A percentile compares a stretch with the other conserved stretches of the same genome.
Conservation (phyloP, 2,797 vertebrate species). For the Morelia viridis region DNA sequence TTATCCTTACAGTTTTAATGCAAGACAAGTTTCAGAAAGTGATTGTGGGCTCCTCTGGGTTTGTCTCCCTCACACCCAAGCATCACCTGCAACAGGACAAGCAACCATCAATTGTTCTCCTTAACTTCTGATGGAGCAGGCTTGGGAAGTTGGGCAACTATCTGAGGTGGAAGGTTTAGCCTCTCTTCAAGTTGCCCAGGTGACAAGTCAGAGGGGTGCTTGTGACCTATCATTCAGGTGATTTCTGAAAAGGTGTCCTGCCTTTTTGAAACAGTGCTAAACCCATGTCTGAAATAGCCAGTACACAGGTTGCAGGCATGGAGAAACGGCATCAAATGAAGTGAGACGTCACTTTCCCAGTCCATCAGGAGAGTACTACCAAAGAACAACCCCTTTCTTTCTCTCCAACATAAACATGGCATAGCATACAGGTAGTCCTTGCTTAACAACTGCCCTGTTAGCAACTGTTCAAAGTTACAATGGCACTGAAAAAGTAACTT, state of each 20-base stretch:
- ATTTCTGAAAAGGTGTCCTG: background rate
- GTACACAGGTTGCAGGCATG: background rate
- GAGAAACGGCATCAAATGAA: background rate
- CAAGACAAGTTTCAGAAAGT: background rate
- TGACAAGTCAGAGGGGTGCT: background rate
- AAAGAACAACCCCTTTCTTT: background rate
- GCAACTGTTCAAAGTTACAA: background rate
- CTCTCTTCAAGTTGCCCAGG: background rate
- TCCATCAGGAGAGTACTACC: background rate
- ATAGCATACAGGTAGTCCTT: background rate
- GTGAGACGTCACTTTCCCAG: background rate
- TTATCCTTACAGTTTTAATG: background rate
- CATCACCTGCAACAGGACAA: background rate
- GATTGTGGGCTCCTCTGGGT: background rate
- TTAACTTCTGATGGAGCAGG: background rate
- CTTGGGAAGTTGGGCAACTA: background rate
- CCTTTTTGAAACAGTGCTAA: background rate
- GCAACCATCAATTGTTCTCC: background rate
- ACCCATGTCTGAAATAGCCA: background rate
- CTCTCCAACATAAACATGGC: background rate
- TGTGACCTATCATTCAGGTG: background rate
- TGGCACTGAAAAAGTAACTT: background rate
- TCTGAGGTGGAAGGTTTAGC: background rate
- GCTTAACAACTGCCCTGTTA: background rate
- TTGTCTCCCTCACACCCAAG: background rate